Evolutionary conservation across 2,797 vertebrate species (phyloP), one percentile per base, ranked within the genome.

Genomic region (Heteromormyrus szaboi): DNA sequence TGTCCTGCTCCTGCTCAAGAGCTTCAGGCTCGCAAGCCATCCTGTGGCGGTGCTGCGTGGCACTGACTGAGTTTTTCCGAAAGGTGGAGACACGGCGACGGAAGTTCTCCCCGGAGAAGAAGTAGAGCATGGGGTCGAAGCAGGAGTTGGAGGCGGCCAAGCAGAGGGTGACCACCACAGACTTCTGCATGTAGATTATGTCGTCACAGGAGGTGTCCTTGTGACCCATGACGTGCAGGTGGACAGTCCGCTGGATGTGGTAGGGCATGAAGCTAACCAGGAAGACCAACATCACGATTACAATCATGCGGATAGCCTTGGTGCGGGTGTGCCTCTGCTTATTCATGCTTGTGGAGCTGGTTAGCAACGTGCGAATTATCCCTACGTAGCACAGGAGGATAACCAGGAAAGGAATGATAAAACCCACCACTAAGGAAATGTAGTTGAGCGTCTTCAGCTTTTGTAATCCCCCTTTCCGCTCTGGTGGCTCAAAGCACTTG

Each of bases 51-150:
- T 83, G 88, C 11, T 8, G 41, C 0, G 0, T 4, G 81, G 0
- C 2, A 2, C 0, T 41, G 8, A 59, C 85, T 0, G 95, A 92
- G 0, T 92, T 92, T 11, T 93, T 94, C 86, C 94, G 96, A 86
- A 98, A 93, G 0, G 96, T 97, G 56, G 96, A 96, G 0, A 98
- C 89, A 3, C 96, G 97, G 87, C 90, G 95, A 33, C 97, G 96
- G 92, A 99, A 99, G 90, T 96, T 97, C 4, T 97, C 97, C 0
- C 98, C 98, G 0, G 98, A 98, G 93, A 99, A 99, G 92, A 99
- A 99, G 87, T 99, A 99, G 4, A 99, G 96, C 88, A 99, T 92
- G 0, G 98, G 98, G 86, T 99, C 98, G 25, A 99, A 98, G 93
- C 98, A 99, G 19, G 97, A 98, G 89, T 99, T 99, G 91, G 97